Conservation (phyloP, 2,888 invertebrate species). For the Mesoligia furuncula region DNA sequence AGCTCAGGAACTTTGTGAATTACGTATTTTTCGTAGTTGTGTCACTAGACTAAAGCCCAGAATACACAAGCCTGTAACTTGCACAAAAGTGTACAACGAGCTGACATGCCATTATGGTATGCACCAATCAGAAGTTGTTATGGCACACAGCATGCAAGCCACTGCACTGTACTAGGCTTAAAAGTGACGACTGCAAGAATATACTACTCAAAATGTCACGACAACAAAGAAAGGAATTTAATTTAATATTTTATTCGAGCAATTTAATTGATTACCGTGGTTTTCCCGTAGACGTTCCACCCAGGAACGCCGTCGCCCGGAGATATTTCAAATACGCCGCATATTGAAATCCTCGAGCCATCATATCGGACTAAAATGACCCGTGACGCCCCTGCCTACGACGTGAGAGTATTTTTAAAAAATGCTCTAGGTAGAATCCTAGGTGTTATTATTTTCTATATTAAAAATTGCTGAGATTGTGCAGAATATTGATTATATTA, state of each 20-base stretch:
- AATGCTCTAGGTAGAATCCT: conserved; percentile 55
- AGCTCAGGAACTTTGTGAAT: not conserved
- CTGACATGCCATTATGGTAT: not conserved
- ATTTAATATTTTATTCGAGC: conserved; percentile 81
- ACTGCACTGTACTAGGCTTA: not conserved
- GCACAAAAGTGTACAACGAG: not conserved
- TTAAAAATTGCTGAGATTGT: conserved; percentile 66
- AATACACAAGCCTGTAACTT: not conserved
- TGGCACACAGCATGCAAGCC: not conserved
- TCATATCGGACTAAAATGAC: conserved; percentile 84
- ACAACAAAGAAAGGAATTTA: conserved; percentile 67
- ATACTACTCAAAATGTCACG: conserved; percentile 44
- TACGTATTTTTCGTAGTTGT: not conserved
- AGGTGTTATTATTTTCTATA: conserved; percentile 66
- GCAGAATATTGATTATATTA: conserved; percentile 27
- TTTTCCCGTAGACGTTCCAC: conserved; percentile 70
- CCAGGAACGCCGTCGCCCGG: conserved; percentile 76
- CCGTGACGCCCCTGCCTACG: conserved; percentile 75
- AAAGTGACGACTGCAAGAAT: conserved; percentile 13
- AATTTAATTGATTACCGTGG: conserved; percentile 83
- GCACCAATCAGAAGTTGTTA: too few species aligned
- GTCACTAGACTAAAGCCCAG: not conserved
- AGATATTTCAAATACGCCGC: conserved; percentile 87
- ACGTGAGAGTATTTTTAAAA: conserved; percentile 74
- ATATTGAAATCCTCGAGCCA: conserved; percentile 86